Evolutionary conservation across 1,140 invertebrate genomes (phyloP).

Genomic region (Drosophila santomea): DNA sequence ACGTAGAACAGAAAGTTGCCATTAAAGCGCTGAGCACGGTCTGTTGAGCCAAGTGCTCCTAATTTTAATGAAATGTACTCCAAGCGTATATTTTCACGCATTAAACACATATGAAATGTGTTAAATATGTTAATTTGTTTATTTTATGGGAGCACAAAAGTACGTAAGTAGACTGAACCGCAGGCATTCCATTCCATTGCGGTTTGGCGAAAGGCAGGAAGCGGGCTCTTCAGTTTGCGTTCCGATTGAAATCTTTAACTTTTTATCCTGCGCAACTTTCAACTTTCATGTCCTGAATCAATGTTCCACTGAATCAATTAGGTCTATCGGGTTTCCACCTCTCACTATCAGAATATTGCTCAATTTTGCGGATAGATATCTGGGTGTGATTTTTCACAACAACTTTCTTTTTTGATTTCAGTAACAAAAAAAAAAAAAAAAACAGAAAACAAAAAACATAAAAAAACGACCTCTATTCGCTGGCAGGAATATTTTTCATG

Average conservation of each 20-base stretch:
- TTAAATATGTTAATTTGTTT: conserved; percentile 9
- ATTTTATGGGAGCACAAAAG: neutral
- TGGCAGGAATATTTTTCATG: conserved; percentile 21
- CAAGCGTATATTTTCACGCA: conserved; percentile 7
- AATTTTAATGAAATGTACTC: conserved; percentile 4
- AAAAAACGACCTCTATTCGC: conserved; percentile 4
- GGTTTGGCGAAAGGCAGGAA: neutral
- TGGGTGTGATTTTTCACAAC: conserved; percentile 3
- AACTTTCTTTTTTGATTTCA: neutral
- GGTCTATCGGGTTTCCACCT: conserved; percentile 1
- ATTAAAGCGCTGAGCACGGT: neutral
- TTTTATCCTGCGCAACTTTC: neutral
- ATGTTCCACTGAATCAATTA: neutral
- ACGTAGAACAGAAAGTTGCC: too few relatives aligned
- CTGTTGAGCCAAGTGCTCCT: neutral
- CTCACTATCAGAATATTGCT: conserved; percentile 3
- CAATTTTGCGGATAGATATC: conserved; percentile 2
- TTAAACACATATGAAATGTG: conserved; percentile 2
- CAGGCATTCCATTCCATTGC: conserved; percentile 3
- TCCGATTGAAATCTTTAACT: neutral
- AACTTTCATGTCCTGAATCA: too few relatives aligned
- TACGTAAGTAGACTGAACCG: neutral
- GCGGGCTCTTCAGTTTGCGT: neutral
- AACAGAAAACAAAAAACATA: too few relatives aligned
- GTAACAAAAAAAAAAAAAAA: too few relatives aligned